Conservation (phyloP, 2,113 vertebrate genomes). For the Pygoscelis adeliae region DNA sequence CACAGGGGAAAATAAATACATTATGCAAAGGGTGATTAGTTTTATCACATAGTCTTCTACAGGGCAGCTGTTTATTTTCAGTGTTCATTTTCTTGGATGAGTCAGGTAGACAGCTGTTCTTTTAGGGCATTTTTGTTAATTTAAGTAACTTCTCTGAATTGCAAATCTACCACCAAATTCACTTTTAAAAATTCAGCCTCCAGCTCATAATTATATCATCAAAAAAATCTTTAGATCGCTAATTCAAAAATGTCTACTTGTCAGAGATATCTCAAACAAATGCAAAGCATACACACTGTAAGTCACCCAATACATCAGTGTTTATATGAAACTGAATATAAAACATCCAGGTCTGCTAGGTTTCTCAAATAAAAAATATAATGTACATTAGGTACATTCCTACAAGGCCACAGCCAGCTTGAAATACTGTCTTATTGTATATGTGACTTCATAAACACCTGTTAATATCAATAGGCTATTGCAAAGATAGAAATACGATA, state of each 20-base stretch:
- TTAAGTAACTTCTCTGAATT: constrained; percentile 66
- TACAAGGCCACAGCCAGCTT: not conserved
- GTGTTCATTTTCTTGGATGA: constrained; percentile 63
- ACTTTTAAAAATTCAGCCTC: constrained; percentile 60
- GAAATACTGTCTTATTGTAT: not conserved
- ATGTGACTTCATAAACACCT: not conserved
- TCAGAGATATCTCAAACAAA: constrained; percentile 61
- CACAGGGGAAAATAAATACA: constrained; percentile 65
- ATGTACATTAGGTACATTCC: not conserved
- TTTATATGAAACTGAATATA: constrained; percentile 9
- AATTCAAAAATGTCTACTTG: constrained; percentile 59
- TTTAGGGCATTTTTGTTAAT: constrained; percentile 67
- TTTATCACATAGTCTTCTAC: constrained; percentile 55
- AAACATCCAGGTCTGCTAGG: not conserved
- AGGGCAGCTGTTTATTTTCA: constrained; percentile 69
- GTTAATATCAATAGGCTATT: not conserved
- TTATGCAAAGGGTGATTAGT: constrained; percentile 64
- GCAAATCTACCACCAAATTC: constrained; percentile 59
- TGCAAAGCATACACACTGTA: constrained; percentile 13
- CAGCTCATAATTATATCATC: constrained; percentile 65
- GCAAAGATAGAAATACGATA: not conserved
- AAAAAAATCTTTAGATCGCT: constrained; percentile 64
- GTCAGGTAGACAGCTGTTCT: constrained; percentile 67
- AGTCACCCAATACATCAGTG: constrained; percentile 41
- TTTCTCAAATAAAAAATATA: not conserved